phyloP scores from a whole-genome alignment of 2,113 vertebrate genomes.

The Puffinus mauretanicus region DNA sequence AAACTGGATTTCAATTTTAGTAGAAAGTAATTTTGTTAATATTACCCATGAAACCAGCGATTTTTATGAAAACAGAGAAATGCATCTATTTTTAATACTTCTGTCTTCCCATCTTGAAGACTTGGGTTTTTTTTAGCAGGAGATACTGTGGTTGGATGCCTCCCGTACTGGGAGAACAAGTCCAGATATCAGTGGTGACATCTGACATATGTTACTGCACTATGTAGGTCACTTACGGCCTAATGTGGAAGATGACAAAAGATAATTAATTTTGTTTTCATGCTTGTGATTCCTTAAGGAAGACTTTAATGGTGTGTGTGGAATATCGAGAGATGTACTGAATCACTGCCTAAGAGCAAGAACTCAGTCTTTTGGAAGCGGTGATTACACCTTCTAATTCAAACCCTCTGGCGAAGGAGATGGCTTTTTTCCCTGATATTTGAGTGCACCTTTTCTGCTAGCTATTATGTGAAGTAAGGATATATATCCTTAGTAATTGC shows the following conservation, averaged over 20 bases:
- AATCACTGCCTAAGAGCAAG: neutral
- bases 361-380: neutral
- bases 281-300: conserved; percentile 27
- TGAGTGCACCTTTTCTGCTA: neutral
- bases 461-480: neutral
- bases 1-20: neutral
- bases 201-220: conserved; percentile 20
- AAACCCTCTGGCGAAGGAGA: neutral
- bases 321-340: neutral
- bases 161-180: neutral
- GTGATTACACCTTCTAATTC: neutral
- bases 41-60: neutral
- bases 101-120: neutral
- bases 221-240: conserved; percentile 26
- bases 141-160: neutral
- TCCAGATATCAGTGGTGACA: conserved; percentile 20
- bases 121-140: neutral
- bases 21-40: neutral
- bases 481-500: neutral
- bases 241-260: conserved; percentile 9
- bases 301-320: neutral
- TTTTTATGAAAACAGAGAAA: neutral
- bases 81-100: neutral
- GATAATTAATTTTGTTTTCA: conserved; percentile 43
- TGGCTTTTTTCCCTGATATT: neutral